Conservation (phyloP, 2,797 vertebrate genomes). For the Sibirionetta formosa region DNA sequence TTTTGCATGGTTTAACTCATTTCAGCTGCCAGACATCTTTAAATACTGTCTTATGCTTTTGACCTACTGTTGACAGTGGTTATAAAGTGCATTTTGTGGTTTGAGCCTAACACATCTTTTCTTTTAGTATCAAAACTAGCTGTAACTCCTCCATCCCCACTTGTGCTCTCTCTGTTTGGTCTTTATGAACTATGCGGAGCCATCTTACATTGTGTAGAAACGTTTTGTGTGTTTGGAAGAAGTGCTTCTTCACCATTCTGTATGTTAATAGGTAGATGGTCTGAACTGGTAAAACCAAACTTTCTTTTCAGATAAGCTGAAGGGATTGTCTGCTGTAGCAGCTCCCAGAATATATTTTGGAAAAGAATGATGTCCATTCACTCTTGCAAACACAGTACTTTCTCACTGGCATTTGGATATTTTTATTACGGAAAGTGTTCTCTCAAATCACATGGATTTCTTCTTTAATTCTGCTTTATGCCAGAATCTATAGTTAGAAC, state of each 20-base stretch:
- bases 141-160: not conserved
- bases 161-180: not conserved
- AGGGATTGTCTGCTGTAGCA: not conserved
- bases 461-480: not conserved
- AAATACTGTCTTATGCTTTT: not conserved
- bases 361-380: not conserved
- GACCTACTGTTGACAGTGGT: not conserved
- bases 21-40: not conserved
- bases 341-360: not conserved
- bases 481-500: not conserved
- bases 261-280: not conserved
- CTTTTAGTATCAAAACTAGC: not conserved
- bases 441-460: accelerated
- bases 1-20: not conserved
- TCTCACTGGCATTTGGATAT: not conserved
- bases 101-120: not conserved
- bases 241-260: not conserved
- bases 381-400: not conserved
- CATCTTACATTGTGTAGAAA: not conserved
- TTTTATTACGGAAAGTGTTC: not conserved
- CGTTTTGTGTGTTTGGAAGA: not conserved
- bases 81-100: not conserved
- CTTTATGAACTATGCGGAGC: not conserved
- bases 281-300: not conserved
- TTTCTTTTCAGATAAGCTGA: not conserved